phyloP scores from a whole-genome alignment of 2,888 invertebrate genomes.

The Schizaphis graminum region DNA sequence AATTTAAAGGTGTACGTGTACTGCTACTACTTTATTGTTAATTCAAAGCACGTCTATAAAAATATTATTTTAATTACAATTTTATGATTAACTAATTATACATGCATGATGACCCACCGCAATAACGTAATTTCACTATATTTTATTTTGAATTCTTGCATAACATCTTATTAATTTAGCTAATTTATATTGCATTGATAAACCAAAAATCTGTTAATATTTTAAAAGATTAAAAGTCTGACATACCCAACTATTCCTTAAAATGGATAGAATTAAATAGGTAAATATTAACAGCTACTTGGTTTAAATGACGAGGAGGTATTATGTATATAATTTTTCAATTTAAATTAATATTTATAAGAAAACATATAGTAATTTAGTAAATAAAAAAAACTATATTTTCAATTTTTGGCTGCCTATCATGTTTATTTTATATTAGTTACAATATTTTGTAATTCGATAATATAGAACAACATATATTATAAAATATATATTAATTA shows the following conservation, averaged over 20 bases:
- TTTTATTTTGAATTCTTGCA: background rate
- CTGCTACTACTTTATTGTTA: background rate
- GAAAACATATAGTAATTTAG: background rate
- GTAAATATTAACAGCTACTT: too few species aligned
- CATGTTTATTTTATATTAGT: background rate
- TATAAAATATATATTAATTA: background rate
- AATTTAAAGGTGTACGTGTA: background rate
- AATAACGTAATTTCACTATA: background rate
- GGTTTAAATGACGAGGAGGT: too few species aligned
- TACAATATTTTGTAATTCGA: background rate
- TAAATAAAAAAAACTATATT: too few species aligned
- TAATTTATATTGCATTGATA: background rate
- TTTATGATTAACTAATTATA: background rate
- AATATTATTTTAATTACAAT: background rate
- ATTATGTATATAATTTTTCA: background rate
- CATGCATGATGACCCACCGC: background rate
- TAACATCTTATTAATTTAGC: background rate
- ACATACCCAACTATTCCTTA: too few species aligned
- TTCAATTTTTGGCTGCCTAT: background rate
- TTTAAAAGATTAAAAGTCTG: background rate
- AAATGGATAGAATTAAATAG: too few species aligned
- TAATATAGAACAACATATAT: background rate
- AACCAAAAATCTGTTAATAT: background rate
- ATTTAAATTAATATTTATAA: background rate
- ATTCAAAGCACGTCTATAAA: background rate